Conservation (phyloP, 2,113 vertebrate genomes). For the Oncorhynchus gorbuscha region DNA sequence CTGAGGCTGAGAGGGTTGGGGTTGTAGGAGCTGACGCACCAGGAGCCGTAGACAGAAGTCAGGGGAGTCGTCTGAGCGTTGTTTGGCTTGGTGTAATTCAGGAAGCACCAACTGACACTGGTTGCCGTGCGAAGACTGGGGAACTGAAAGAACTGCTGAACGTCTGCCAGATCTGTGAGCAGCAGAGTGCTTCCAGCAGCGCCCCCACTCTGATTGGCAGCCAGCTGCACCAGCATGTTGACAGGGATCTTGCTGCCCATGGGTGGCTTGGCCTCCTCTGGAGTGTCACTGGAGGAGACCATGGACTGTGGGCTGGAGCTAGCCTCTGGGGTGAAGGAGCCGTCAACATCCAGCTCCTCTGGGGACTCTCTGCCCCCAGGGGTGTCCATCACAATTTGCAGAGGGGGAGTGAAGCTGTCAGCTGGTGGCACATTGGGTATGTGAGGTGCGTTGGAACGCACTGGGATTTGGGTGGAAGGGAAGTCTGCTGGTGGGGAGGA, state of each 20-base stretch:
- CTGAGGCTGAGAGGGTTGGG: conserved; percentile 93
- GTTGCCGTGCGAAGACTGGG: conserved; percentile 91
- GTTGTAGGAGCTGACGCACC: conserved; percentile 94
- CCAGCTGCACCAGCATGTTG: conserved; percentile 83
- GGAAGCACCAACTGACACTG: conserved; percentile 97
- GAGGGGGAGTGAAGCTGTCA: conserved; percentile 80
- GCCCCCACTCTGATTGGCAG: conserved; percentile 74
- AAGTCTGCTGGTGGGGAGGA: conserved; percentile 82
- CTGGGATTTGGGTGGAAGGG: conserved; percentile 64
- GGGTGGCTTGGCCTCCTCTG: conserved; percentile 68
- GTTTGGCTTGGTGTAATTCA: conserved; percentile 95
- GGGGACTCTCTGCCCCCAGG: conserved; percentile 84
- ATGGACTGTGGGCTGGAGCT: conserved; percentile 83
- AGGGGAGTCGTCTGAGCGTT: conserved; percentile 77
- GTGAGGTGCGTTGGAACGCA: conserved; percentile 66
- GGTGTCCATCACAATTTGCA: conserved; percentile 83
- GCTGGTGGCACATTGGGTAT: conserved; percentile 73
- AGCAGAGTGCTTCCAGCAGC: conserved; percentile 75
- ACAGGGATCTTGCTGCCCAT: conserved; percentile 72
- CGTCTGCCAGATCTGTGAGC: conserved; percentile 81
- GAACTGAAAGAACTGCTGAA: conserved; percentile 88
- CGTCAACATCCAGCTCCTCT: conserved; percentile 88
- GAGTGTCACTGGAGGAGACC: conserved; percentile 71
- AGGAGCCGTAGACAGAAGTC: conserved; percentile 91
- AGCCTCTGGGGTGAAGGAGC: conserved; percentile 76